These are phyloP conservation scores for Hylaea fasciaria DNA, from an alignment of 2,888 invertebrate genomes.

Conservation along the genomic window DNA sequence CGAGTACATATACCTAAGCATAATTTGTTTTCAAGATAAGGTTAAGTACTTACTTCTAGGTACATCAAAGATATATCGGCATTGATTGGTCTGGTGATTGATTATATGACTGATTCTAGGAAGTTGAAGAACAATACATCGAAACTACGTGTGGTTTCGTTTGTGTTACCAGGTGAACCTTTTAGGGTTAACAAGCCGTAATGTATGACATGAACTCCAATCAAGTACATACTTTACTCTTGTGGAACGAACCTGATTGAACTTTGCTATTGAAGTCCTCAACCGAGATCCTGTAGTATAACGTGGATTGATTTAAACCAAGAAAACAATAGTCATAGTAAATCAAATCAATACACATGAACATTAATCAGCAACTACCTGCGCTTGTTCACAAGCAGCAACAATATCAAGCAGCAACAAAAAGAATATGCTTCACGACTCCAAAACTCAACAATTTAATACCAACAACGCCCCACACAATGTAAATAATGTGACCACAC, in stretches of 20 bases:
- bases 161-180: background rate
- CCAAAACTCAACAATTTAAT: slow-evolving; percentile 1
- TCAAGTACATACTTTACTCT: no score
- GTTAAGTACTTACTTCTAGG: slow-evolving; percentile 1
- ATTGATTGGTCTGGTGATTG: background rate
- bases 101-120: background rate
- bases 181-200: no score
- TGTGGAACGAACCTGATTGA: no score
- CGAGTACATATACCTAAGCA: slow-evolving; percentile 41
- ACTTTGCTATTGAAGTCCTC: no score
- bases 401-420: no score
- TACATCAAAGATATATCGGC: background rate
- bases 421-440: background rate
- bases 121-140: background rate
- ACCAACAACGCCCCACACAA: background rate
- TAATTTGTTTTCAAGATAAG: slow-evolving; percentile 37
- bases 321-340: no score
- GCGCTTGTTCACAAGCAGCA: no score
- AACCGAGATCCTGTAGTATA: no score
- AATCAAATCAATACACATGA: no score
- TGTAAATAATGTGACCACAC: slow-evolving; percentile 55
- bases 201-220: no score
- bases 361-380: no score
- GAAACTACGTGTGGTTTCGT: background rate
- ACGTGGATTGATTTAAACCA: no score